Base-by-base conservation (phyloP, 1,140 invertebrate species). In the Teleogryllus occipitalis region DNA sequence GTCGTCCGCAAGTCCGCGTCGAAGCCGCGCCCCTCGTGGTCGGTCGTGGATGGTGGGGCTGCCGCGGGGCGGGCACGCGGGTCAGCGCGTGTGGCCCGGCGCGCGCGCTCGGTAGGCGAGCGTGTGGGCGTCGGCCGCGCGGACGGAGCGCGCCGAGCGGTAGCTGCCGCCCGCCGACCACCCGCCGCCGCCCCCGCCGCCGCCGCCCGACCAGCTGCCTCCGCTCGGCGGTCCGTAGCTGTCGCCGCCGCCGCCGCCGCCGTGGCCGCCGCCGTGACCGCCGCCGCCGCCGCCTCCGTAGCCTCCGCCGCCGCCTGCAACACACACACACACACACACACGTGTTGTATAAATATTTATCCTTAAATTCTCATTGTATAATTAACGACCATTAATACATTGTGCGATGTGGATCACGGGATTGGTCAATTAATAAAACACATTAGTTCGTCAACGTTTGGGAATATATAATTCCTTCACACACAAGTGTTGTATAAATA, bases 271-370 rank as follows among this genome's bases (percentile, higher is more conserved):
- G 48, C 65, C 75, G 46, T 39, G 7, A 2, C 76, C 76, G 8
- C 76, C 47, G 15, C 72, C 74, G 46, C 81, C 81, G 7, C 81
- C 81, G 10, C 80, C 47, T 3, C 81, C 79, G 2, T 78, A 74
- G 72, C 65, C 47, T 46, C 74, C 73, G 21, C 79, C 79, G 73
- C 15, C 74, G 18, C 74, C 75, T 65, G 54, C 10, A 18, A 65
- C 2, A 2, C 2, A 65, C 10, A 65, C 10, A 65, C 0, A 10
- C n/a, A n/a, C n/a, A n/a, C n/a, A n/a, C n/a, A n/a, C n/a, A n/a
- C n/a, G n/a, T n/a, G n/a, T n/a, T n/a, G n/a, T n/a, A n/a, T n/a
- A n/a, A n/a, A n/a, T n/a, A n/a, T n/a, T n/a, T n/a, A n/a, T n/a
- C n/a, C n/a, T n/a, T n/a, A n/a, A 54, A 54, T 54, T 8, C 15